Conservation (phyloP, 2,113 vertebrate genomes). For the Limanda limanda region DNA sequence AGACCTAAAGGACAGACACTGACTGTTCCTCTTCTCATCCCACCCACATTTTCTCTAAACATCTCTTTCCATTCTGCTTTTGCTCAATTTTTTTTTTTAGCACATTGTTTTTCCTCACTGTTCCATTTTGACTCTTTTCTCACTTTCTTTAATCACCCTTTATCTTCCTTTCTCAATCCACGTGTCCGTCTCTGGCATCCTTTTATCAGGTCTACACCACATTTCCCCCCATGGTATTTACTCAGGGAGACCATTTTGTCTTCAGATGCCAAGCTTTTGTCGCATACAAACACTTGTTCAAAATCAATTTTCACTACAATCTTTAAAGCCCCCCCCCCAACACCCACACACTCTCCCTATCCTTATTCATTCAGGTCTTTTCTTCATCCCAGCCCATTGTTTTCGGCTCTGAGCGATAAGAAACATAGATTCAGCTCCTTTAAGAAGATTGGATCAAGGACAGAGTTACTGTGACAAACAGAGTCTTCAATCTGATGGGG, state of each 20-base stretch:
- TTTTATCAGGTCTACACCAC: constrained; percentile 67
- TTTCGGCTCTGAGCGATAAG: constrained; percentile 61
- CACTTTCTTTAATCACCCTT: constrained; percentile 62
- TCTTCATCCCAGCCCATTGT: constrained; percentile 60
- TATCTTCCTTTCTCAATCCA: constrained; percentile 53
- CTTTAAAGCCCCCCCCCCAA: background rate
- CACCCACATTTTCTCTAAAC: constrained; percentile 21
- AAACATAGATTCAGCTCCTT: constrained; percentile 55
- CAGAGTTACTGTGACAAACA: constrained; percentile 31
- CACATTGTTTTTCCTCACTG: constrained; percentile 24
- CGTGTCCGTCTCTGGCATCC: constrained; percentile 47
- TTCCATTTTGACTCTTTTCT: constrained; percentile 35
- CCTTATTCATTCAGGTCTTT: constrained; percentile 31
- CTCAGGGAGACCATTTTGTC: constrained; percentile 56
- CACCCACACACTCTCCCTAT: background rate
- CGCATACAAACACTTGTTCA: constrained; percentile 63
- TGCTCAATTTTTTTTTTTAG: constrained; percentile 36
- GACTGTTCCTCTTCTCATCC: constrained; percentile 41
- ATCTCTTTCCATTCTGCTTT: constrained; percentile 13
- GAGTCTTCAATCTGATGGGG: constrained; percentile 31
- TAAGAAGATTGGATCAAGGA: constrained; percentile 39
- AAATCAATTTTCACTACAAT: constrained; percentile 66
- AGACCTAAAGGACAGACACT: constrained; percentile 19
- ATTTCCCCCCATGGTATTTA: constrained; percentile 60
- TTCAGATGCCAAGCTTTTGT: constrained; percentile 61